Evolutionary conservation across 2,888 invertebrate species (phyloP), one percentile per base, ranked within the genome.

Genomic region (Trissoscelio sp.): DNA sequence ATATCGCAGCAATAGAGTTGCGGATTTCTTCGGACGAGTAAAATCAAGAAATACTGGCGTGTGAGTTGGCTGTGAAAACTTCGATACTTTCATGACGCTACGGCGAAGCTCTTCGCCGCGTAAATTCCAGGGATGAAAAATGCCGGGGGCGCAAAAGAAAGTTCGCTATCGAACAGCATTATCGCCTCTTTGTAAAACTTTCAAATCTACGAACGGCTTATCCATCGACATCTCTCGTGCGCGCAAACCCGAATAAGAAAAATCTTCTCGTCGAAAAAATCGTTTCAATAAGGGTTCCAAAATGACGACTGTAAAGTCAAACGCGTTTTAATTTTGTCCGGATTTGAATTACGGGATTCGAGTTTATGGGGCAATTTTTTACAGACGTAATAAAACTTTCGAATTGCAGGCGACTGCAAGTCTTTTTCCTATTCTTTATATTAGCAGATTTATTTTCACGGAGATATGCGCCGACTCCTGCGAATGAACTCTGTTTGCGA

Each of bases 101-200:
- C 28, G 11, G 20, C 28, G 58, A n/a, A 58, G 31, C 53, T 58
- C 75, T 20, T 51, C 74, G 57, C 51, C 51, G 53, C 67, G 73
- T 48, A 51, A 73, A 73, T 79, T 79, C 62, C 74, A 20, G 58
- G 79, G 53, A 80, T 80, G 80, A 80, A 74, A 80, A 80, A 80
- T 74, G 80, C 80, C 79, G 69, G 74, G 62, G 74, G 75, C 80
- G 75, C 75, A 44, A 70, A 80, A 74, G 70, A 75, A 80, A 80
- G 80, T 80, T 80, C 66, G 57, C 74, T 28, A 70, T 72, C 69
- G 73, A 73, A 64, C 60, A 48, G 67, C 79, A 79, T 79, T 80
- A 80, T 80, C 80, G 75, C 80, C 64, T 75, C 80, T 80, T 80
- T 75, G 80, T 80, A 66, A 69, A 83, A 82, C 81, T 82, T 81